A percentile compares a stretch with the other conserved stretches of the same genome.
Evolutionary conservation across 2,797 vertebrate species (phyloP).

Genomic region (Gambelia wislizenii): DNA sequence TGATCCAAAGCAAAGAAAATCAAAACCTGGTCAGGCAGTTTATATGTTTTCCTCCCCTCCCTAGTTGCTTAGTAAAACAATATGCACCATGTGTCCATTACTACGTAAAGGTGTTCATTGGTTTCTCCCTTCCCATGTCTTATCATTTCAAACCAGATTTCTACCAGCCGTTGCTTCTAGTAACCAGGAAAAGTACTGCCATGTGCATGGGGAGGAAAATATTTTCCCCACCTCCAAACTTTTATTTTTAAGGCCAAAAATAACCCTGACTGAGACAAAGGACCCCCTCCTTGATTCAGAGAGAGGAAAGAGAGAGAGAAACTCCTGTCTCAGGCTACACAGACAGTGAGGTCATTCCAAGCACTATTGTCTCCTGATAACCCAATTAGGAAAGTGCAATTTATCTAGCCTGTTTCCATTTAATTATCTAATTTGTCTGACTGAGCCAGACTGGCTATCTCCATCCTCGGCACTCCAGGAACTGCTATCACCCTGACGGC

Average conservation of each 20-base stretch:
- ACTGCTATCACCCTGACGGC: conserved; percentile 27
- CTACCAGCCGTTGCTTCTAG: conserved; percentile 64
- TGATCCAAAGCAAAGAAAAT: not conserved
- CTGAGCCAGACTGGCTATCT: conserved; percentile 55
- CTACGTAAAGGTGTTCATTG: fast-evolving
- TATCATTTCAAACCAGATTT: conserved; percentile 60
- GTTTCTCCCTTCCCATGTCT: conserved; percentile 43
- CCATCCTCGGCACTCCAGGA: conserved; percentile 33
- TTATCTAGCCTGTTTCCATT: conserved; percentile 78
- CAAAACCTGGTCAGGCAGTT: not conserved
- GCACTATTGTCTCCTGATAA: conserved; percentile 77
- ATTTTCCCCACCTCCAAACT: conserved; percentile 36
- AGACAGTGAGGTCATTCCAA: conserved; percentile 78
- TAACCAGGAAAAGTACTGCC: not conserved
- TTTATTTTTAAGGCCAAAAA: conserved; percentile 73
- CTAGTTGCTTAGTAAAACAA: not conserved
- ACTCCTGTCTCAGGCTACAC: conserved; percentile 64
- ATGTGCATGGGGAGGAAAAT: not conserved
- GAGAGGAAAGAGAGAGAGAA: conserved; percentile 21
- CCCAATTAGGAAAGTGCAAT: conserved; percentile 79
- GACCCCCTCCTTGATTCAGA: conserved; percentile 69
- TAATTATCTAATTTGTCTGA: conserved; percentile 80
- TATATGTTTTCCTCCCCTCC: not conserved
- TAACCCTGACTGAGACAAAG: conserved; percentile 72
- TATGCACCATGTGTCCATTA: too few relatives aligned